Conservation (phyloP, 37 sponge, comb jelly and placozoan species). For the Chondrilla cf. caribensis region DNA sequence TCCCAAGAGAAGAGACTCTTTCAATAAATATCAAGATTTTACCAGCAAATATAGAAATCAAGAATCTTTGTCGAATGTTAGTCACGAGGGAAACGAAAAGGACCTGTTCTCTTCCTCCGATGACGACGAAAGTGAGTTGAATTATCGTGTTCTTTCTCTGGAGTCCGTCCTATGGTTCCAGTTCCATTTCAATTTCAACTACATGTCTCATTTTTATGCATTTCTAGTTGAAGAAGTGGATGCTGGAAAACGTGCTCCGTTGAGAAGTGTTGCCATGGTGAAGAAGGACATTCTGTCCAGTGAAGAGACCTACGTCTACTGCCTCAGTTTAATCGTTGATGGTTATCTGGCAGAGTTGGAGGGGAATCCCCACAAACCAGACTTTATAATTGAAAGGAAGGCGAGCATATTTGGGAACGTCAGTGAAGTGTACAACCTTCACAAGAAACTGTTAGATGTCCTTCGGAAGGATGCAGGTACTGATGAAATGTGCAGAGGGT, state of each 20-base stretch:
- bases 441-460: slow-evolving; percentile 33
- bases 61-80: too few relatives aligned
- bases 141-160: too few relatives aligned
- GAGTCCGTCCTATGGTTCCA: too few relatives aligned
- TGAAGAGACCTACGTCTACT: slow-evolving; percentile 37
- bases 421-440: slow-evolving; percentile 37
- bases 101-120: too few relatives aligned
- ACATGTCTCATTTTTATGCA: too few relatives aligned
- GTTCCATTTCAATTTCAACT: too few relatives aligned
- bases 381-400: slow-evolving; percentile 42
- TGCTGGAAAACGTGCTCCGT: neutral
- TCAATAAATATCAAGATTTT: too few relatives aligned
- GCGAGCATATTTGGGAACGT: slow-evolving; percentile 41
- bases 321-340: slow-evolving; percentile 6
- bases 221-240: slow-evolving; percentile 20
- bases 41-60: too few relatives aligned
- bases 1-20: too few relatives aligned
- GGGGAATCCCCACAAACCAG: slow-evolving; percentile 35
- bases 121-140: too few relatives aligned
- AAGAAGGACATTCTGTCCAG: slow-evolving; percentile 27
- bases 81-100: too few relatives aligned
- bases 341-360: slow-evolving; percentile 32
- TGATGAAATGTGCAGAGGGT: slow-evolving; percentile 9
- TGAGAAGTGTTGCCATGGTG: slow-evolving; percentile 13
- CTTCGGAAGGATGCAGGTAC: neutral